Evolutionary conservation across 2,888 invertebrate genomes (phyloP), one percentile per base, ranked within the genome.

Genomic region (Xylota segnis): DNA sequence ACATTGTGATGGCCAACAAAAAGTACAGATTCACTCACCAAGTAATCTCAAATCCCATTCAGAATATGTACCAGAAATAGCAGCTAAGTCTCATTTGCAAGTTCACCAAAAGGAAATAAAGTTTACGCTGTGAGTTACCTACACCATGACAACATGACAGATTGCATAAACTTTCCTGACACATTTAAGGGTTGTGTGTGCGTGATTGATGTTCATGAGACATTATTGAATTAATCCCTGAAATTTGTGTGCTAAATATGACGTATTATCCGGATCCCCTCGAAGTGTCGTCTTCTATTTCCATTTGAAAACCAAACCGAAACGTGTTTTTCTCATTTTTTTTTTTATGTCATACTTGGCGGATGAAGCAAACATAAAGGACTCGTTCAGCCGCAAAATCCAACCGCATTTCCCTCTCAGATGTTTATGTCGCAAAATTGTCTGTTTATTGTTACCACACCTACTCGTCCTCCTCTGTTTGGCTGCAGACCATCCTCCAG

Each of bases 401-500:
- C 70, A 29, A 63, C 47, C 70, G 54, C 54, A 45, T 47, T 78
- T 63, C 70, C 70, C 63, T 54, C 45, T 78, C 63, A 70, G 61
- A 63, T 70, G 70, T 71, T 71, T 56, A 61, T 78, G 78, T 63
- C 70, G 54, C 63, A 61, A 78, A 63, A 63, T 47, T 71, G 61
- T 71, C 45, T 70, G 70, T 71, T 78, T 78, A 71, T 78, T 70
- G 78, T 78, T 71, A 52, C 70, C 54, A 77, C 68, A 76, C 68
- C 59, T 70, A 52, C 43, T 16, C 16, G n/a, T n/a, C 40, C 27
- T 12, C 16, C 34, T 16, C 23, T 23, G 23, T 23, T 23, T 23
- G 14, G 23, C 54, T 52, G 40, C 61, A 45, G 10, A n/a, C 23
- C 65, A 63, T 70, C 68, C 70, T 71, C 63, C 34, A 43, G 63